Percentiles rank a stretch among this genome's conserved stretches.
Conservation (phyloP, 1,140 invertebrate species). For the Wasmannia auropunctata region DNA sequence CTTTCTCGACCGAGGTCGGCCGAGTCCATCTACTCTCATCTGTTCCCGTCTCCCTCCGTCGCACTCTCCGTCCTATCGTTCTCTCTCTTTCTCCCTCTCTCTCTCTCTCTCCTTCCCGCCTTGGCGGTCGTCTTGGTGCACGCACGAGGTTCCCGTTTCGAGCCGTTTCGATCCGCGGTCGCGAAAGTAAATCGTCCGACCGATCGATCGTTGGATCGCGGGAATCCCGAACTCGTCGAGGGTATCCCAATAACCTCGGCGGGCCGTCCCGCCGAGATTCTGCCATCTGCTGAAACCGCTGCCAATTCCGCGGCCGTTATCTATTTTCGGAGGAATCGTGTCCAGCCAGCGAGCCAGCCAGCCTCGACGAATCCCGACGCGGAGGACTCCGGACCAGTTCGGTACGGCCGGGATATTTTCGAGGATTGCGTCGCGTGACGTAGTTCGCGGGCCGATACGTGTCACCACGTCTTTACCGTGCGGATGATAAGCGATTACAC, state of each 20-base stretch:
- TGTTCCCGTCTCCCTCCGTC: too few species aligned
- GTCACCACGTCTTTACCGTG: neutral
- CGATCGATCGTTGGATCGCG: neutral
- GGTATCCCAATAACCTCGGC: constrained; percentile 1
- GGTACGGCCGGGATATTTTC: constrained; percentile 40
- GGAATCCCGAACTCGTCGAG: neutral
- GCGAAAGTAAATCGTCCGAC: neutral
- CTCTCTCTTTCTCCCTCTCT: neutral
- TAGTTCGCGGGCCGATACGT: neutral
- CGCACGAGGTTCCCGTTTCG: neutral
- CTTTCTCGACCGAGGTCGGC: constrained; percentile 12
- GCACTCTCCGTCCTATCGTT: too few species aligned
- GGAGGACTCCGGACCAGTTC: neutral
- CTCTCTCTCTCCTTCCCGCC: neutral
- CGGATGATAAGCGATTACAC: neutral
- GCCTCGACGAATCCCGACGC: constrained; percentile 3
- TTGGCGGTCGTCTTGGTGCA: neutral
- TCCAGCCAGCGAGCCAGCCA: neutral
- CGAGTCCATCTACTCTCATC: neutral
- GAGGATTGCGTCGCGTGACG: constrained; percentile 49
- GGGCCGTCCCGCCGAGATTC: neutral
- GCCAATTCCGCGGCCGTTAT: constrained; percentile 43
- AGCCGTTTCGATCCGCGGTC: too few species aligned
- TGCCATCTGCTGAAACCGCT: constrained; percentile 45
- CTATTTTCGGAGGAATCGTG: constrained; percentile 42